Conservation (phyloP, 2,113 vertebrate genomes). For the Heloderma charlesbogerti region DNA sequence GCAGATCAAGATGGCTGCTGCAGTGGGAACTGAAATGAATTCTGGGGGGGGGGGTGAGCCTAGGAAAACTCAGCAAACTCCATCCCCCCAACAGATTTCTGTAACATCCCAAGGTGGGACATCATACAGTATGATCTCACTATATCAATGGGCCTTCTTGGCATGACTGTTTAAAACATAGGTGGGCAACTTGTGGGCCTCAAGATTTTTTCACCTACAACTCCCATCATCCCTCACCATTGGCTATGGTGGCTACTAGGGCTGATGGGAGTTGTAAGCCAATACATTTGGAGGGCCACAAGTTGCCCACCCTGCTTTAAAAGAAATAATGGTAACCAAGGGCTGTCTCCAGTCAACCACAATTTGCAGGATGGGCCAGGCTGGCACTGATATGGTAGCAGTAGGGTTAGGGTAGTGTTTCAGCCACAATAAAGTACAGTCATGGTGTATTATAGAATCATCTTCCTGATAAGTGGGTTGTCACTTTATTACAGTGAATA, state of each 20-base stretch:
- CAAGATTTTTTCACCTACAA: no score
- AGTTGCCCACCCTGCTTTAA: neutral
- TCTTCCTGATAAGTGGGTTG: neutral
- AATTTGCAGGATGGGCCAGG: neutral
- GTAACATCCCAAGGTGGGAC: no score
- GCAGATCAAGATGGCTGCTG: no score
- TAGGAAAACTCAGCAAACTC: no score
- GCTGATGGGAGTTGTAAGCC: no score
- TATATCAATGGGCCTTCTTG: neutral
- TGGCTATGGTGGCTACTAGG: no score
- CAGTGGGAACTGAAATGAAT: no score
- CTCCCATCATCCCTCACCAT: no score
- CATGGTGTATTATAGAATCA: rapidly evolving
- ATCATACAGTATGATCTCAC: neutral
- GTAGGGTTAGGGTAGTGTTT: neutral
- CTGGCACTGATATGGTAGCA: neutral
- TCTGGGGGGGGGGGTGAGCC: no score
- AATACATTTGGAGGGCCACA: no score
- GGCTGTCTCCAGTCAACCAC: neutral
- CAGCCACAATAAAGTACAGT: neutral
- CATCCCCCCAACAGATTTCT: no score
- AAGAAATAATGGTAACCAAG: neutral
- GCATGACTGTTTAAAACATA: neutral
- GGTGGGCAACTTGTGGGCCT: no score
- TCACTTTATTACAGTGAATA: neutral